Evolutionary conservation across 2,113 vertebrate species (phyloP).

Genomic region (Podarcis raffonei): DNA sequence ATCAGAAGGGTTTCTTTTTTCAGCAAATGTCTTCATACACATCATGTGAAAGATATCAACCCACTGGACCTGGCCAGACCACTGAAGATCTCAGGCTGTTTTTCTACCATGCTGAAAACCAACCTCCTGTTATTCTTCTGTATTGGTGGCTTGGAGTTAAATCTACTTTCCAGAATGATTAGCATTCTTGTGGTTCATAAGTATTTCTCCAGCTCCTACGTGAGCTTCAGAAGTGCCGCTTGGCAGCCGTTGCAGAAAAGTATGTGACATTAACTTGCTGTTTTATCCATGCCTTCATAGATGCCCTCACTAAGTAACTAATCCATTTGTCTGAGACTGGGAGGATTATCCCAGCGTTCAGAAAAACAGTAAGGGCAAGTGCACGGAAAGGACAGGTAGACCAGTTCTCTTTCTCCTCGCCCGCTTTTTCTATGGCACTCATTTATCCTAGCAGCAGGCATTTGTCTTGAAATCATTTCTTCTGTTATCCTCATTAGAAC

Average conservation of each 20-base stretch:
- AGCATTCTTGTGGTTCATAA: constrained; percentile 48
- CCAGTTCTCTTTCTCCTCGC: background rate
- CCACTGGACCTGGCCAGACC: background rate
- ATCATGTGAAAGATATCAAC: constrained; percentile 34
- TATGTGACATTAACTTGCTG: constrained; percentile 14
- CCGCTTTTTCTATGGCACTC: background rate
- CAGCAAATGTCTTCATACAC: constrained; percentile 47
- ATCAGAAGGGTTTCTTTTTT: constrained; percentile 43
- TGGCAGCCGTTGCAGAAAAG: constrained; percentile 21
- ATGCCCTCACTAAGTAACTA: constrained; percentile 11
- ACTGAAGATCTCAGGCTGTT: background rate
- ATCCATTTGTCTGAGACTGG: background rate
- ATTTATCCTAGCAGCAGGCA: background rate
- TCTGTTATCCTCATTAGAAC: background rate
- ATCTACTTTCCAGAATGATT: constrained; percentile 39
- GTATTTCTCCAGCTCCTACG: constrained; percentile 14
- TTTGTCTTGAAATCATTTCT: background rate
- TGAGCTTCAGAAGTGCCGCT: constrained; percentile 19
- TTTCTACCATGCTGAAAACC: constrained; percentile 15
- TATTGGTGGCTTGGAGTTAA: constrained; percentile 21
- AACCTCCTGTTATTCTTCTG: constrained; percentile 35
- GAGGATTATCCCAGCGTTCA: background rate
- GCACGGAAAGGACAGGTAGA: background rate
- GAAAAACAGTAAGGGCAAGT: background rate
- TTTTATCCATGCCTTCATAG: constrained; percentile 30